A percentile compares a stretch with the other conserved stretches of the same genome.
Conservation (phyloP, 2,113 vertebrate species). For the Bos javanicus region DNA sequence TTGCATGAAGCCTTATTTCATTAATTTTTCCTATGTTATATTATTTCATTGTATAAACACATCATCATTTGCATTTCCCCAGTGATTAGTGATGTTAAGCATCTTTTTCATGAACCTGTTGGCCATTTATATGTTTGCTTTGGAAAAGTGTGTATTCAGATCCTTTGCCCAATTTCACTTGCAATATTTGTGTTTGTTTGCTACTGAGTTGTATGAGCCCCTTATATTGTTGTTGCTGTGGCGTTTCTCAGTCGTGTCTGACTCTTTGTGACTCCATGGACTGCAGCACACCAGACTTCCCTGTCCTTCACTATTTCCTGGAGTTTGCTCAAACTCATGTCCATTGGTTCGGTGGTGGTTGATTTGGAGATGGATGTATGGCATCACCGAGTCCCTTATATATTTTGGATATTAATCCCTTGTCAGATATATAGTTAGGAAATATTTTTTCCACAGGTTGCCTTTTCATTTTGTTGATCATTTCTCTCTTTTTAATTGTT, state of each 20-base stretch:
- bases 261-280: background rate
- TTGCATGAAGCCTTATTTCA: background rate
- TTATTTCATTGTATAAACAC: background rate
- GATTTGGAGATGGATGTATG: background rate
- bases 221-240: background rate
- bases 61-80: background rate
- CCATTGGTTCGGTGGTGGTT: background rate
- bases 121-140: background rate
- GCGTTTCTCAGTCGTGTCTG: background rate
- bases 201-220: background rate
- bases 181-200: background rate
- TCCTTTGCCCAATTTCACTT: background rate
- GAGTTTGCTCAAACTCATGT: background rate
- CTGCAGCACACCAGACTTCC: background rate
- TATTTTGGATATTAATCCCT: background rate
- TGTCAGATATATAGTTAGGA: background rate
- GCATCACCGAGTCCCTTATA: background rate
- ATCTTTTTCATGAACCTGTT: background rate
- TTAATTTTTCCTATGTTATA: background rate
- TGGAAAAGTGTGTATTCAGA: background rate
- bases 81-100: background rate
- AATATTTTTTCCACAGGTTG: background rate
- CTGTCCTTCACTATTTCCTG: background rate
- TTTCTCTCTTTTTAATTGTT: conserved; percentile 29
- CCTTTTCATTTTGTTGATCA: background rate